Evolutionary conservation across 2,113 vertebrate genomes (phyloP).

Genomic region (Antechinus flavipes): DNA sequence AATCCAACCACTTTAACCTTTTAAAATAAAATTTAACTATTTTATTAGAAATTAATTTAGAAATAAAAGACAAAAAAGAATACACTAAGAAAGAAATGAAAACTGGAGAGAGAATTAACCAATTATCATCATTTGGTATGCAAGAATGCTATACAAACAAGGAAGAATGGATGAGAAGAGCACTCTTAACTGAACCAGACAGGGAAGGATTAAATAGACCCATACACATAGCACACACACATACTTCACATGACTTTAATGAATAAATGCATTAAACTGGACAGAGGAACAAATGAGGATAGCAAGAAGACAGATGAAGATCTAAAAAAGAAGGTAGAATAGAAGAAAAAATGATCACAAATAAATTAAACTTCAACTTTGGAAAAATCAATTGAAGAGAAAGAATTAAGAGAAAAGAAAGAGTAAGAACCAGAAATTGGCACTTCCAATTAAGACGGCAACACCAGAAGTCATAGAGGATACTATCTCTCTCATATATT

Average conservation of each 20-base stretch:
- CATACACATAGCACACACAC: background rate
- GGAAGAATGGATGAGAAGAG: background rate
- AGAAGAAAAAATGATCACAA: background rate
- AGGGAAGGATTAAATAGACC: background rate
- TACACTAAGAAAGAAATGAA: background rate
- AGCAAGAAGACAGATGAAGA: background rate
- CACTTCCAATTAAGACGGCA: background rate
- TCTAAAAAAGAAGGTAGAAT: background rate
- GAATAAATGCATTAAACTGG: background rate
- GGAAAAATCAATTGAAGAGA: background rate
- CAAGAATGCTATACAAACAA: background rate
- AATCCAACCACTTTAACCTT: no score
- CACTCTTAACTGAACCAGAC: background rate
- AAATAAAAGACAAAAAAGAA: constrained; percentile 41
- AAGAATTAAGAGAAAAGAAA: background rate
- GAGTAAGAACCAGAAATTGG: background rate
- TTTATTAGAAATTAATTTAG: background rate
- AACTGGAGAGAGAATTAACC: background rate
- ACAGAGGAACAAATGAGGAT: background rate
- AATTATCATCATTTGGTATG: background rate
- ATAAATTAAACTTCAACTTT: background rate
- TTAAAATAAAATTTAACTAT: no score
- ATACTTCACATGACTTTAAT: background rate
- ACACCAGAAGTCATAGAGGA: background rate
- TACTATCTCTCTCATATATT: background rate